Conservation (phyloP, 2,113 vertebrate genomes). For the Gobiocypris rarus region DNA sequence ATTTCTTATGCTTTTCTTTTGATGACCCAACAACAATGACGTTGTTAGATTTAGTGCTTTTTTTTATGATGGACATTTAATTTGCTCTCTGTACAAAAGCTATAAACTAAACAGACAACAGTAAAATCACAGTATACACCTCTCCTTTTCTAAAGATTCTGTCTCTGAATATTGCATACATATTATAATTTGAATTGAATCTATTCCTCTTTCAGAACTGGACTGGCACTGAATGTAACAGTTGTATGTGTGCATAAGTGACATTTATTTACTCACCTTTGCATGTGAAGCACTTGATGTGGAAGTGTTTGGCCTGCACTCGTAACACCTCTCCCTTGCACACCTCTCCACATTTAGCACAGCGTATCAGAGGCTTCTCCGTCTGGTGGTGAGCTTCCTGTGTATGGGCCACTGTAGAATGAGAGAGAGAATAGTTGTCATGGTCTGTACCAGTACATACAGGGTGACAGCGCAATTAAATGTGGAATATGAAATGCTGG, state of each 20-base stretch:
- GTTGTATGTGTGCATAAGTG: not conserved
- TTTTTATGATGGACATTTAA: too few species aligned
- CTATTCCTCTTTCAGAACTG: not conserved
- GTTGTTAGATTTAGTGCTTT: too few species aligned
- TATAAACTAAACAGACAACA: not conserved
- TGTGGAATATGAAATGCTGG: not conserved
- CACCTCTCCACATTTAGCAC: conserved; percentile 88
- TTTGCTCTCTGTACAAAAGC: not conserved
- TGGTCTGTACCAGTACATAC: not conserved
- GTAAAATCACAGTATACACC: not conserved
- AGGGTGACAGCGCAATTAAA: not conserved
- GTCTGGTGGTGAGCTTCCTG: conserved; percentile 78
- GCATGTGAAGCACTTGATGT: conserved; percentile 96
- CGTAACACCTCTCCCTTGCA: conserved; percentile 95
- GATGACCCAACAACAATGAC: too few species aligned
- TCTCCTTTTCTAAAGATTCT: not conserved
- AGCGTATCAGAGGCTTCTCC: conserved; percentile 85
- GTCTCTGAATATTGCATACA: too few species aligned
- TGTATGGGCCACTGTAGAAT: conserved; percentile 79
- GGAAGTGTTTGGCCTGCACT: conserved; percentile 92
- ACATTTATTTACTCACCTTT: conserved; percentile 81
- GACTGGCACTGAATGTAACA: not conserved
- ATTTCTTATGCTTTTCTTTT: not conserved
- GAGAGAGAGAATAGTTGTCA: not conserved
- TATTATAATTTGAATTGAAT: too few species aligned